Evolutionary conservation across 1,140 invertebrate genomes (phyloP).

Genomic region (Maniola jurtina): DNA sequence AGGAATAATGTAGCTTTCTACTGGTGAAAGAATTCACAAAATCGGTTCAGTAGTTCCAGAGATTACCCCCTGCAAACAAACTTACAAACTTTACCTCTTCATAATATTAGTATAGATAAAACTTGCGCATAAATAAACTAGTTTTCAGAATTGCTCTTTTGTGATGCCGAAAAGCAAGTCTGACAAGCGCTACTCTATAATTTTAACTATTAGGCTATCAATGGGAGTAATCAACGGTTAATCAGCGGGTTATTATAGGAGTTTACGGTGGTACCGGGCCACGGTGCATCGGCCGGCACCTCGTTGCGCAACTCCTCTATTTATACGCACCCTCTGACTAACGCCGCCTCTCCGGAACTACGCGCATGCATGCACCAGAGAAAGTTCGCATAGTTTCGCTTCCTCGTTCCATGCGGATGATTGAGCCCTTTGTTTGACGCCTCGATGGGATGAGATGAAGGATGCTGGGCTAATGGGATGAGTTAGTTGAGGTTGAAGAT

Average conservation of each 20-base stretch:
- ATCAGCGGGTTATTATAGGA: not conserved
- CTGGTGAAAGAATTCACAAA: no score
- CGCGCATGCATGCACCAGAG: not conserved
- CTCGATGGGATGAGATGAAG: not conserved
- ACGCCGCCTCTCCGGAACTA: slow-evolving; percentile 26
- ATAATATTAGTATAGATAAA: no score
- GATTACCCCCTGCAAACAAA: no score
- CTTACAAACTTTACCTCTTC: no score
- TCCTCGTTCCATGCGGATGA: slow-evolving; percentile 20
- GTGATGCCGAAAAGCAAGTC: no score
- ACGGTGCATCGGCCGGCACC: slow-evolving; percentile 50
- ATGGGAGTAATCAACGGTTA: not conserved
- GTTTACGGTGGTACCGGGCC: slow-evolving; percentile 19
- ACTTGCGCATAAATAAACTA: no score
- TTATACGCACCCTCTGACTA: slow-evolving; percentile 50
- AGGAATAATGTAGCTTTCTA: no score
- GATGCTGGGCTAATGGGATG: not conserved
- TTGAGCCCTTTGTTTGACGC: slow-evolving; percentile 15
- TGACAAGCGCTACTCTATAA: no score
- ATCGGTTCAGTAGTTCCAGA: no score
- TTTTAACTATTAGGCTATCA: no score
- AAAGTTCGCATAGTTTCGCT: slow-evolving; percentile 27
- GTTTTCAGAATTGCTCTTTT: no score
- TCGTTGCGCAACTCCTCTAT: slow-evolving; percentile 60
- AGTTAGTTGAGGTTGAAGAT: not conserved